phyloP scores from a whole-genome alignment of 2,888 invertebrate genomes.

The Oscheius sp. region DNA sequence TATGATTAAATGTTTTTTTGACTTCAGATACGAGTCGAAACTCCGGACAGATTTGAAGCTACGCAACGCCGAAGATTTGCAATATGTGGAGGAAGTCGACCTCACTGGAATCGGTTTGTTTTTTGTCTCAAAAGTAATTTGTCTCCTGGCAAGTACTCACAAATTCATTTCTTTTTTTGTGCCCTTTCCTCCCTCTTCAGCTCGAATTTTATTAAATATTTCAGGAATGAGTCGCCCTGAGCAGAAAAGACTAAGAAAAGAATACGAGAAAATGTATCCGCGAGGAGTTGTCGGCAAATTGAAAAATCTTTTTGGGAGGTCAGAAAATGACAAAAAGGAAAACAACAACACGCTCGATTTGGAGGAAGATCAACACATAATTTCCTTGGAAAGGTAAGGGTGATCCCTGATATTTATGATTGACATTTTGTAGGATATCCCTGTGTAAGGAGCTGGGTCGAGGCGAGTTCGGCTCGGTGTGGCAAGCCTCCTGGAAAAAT shows the following conservation, averaged over 20 bases:
- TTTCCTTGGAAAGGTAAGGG: conserved; percentile 62
- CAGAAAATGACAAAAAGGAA: conserved; percentile 33
- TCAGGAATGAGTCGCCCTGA: conserved; percentile 79
- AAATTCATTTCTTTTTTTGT: too few relatives aligned
- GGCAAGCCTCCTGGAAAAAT: conserved; percentile 81
- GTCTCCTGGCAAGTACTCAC: too few relatives aligned
- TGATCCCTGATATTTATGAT: not conserved
- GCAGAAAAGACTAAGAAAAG: conserved; percentile 91
- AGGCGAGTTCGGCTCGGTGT: conserved; percentile 97
- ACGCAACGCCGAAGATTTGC: conserved; percentile 69
- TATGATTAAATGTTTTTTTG: not conserved
- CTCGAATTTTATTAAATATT: conserved; percentile 29
- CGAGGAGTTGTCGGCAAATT: conserved; percentile 63
- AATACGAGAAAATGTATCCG: conserved; percentile 86
- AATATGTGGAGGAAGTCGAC: conserved; percentile 91
- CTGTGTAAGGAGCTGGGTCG: conserved; percentile 93
- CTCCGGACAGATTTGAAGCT: conserved; percentile 64
- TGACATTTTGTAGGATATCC: conserved; percentile 52
- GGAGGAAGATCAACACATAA: conserved; percentile 67
- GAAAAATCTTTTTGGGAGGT: conserved; percentile 52
- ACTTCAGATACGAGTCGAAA: conserved; percentile 65
- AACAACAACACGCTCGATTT: conserved; percentile 28
- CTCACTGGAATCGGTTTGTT: conserved; percentile 88
- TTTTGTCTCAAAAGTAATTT: conserved; percentile 73
- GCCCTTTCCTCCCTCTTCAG: not conserved